Conservation (phyloP, 2,888 invertebrate genomes). For the Orthosia gothica region DNA sequence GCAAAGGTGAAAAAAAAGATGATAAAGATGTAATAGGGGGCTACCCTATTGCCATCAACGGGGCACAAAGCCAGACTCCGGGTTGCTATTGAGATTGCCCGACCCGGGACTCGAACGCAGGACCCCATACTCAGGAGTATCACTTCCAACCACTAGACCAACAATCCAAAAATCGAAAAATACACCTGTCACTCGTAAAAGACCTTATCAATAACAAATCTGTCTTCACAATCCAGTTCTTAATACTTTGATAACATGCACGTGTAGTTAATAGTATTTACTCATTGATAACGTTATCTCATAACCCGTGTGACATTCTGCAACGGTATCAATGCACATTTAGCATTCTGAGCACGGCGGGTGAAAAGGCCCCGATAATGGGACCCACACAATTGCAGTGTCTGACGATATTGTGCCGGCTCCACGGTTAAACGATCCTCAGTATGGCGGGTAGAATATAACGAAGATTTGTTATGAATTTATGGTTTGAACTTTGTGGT, state of each 20-base stretch:
- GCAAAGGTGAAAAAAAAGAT: no score
- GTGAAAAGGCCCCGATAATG: conserved; percentile 41
- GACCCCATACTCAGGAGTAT: no score
- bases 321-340: conserved; percentile 15
- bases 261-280: conserved; percentile 37
- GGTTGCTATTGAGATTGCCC: no score
- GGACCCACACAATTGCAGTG: conserved; percentile 20
- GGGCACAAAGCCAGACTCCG: no score
- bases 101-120: no score
- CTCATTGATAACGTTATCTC: conserved; percentile 36
- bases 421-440: conserved; percentile 10
- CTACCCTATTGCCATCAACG: no score
- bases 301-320: conserved; percentile 17
- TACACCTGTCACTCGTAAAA: neutral
- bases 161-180: neutral
- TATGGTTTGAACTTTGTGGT: conserved; percentile 7
- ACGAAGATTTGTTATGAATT: conserved; percentile 13
- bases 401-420: conserved; percentile 7
- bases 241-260: conserved; percentile 36
- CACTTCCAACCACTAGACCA: no score
- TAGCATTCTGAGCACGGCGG: conserved; percentile 29
- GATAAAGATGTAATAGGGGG: no score
- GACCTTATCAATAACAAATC: conserved; percentile 23
- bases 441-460: neutral
- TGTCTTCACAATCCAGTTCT: conserved; percentile 1